Percentiles rank a stretch among this genome's conserved stretches.
phyloP scores from a whole-genome alignment of 2,113 vertebrate species.

The Paradoxurus hermaphroditus region DNA sequence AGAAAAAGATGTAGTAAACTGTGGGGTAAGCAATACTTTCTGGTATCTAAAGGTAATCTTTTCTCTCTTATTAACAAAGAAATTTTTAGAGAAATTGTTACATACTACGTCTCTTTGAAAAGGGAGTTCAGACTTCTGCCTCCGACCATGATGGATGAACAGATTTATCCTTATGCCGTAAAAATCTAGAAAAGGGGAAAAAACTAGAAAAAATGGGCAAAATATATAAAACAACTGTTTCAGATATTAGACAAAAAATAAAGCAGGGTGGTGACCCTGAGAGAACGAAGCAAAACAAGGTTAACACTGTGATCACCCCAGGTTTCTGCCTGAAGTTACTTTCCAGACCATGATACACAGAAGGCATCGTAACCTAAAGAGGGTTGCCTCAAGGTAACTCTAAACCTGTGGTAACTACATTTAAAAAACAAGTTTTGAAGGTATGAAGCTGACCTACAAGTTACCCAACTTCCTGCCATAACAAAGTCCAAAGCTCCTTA shows the following conservation, averaged over 20 bases:
- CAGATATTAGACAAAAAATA: neutral
- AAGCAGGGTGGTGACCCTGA: neutral
- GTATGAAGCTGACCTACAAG: neutral
- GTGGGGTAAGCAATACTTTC: neutral
- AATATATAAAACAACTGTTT: neutral
- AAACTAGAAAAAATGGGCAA: neutral
- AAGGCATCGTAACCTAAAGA: neutral
- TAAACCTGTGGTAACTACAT: neutral
- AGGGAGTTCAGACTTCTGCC: neutral
- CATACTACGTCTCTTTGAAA: neutral
- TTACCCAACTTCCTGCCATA: neutral
- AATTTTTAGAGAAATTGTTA: neutral
- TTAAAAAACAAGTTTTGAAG: neutral
- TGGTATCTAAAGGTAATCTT: neutral
- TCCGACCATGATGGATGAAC: neutral
- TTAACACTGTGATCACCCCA: neutral
- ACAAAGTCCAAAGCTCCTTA: neutral
- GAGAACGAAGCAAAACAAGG: neutral
- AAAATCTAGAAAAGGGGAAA: neutral
- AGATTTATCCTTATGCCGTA: neutral
- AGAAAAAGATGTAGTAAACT: neutral
- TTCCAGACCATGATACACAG: neutral
- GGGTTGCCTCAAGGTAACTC: neutral
- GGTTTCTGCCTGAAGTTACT: neutral
- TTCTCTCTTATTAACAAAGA: neutral